Base-by-base conservation (phyloP, 2,888 invertebrate species). In the Drosophila tanythrix region DNA sequence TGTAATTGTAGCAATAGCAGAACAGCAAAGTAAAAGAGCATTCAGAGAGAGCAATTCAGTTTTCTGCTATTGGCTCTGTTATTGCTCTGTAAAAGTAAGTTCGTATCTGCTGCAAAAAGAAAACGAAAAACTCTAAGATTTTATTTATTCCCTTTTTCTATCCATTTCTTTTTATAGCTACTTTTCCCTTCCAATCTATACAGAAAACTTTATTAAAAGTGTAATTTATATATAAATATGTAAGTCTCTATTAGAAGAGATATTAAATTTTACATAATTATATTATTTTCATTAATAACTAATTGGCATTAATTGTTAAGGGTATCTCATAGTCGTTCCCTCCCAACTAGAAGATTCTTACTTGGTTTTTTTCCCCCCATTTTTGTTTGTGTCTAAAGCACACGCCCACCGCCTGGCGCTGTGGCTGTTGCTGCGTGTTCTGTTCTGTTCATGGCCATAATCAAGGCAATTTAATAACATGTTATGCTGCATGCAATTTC, bases 401-500 rank as follows among this genome's bases (percentile, higher is more conserved):
- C 70, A 80, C 88, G 78, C 69, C 81, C 81, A 69, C 68, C 51
- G 76, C 76, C 79, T 56, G 55, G 46, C 31, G 58, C 25, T 51
- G 68, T 55, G 55, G 66, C 59, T 59, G 60, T 50, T 61, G 56
- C 43, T 43, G 58, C 29, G 21, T 46, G 46, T 46, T 71, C n/a
- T 60, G 48, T 51, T 56, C 60, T 48, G 74, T 70, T 64, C 74
- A 74, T 82, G 89, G 74, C 85, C 89, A 84, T 84, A 85, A 85
- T 85, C 85, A 85, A 85, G 88, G 68, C 88, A 84, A 89, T 88
- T 89, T 85, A 85, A 85, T 85, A 85, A 85, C 80, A 85, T 74
- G 85, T 89, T 85, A 82, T 88, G 85, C 82, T 85, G 89, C 82
- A 71, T 88, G 89, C 85, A 88, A 89, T 84, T 85, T 85, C 85